These are phyloP conservation scores for Trisateles emortualis DNA, from an alignment of 2,888 invertebrate species.

Conservation along the genomic window DNA sequence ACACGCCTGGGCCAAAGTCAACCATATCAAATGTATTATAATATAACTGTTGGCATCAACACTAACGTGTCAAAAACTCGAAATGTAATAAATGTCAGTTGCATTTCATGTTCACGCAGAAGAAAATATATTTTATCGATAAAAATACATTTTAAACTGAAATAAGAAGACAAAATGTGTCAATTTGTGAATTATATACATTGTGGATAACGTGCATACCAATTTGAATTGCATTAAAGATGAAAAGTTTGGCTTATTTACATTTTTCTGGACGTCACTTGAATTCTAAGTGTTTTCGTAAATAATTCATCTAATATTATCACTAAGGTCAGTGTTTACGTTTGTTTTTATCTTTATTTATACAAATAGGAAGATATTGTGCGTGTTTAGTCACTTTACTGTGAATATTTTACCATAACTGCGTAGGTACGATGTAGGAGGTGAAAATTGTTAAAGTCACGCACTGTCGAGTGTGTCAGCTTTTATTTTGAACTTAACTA, in stretches of 20 bases:
- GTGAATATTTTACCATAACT: background rate
- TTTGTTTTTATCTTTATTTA: conserved; percentile 21
- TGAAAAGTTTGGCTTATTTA: conserved; percentile 6
- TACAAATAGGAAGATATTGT: conserved; percentile 1
- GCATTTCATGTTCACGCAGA: background rate
- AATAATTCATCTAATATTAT: conserved; percentile 24
- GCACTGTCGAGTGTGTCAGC: background rate
- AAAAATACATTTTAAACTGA: background rate
- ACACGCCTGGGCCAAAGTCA: too few species aligned
- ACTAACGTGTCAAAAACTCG: background rate
- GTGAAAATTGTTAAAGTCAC: background rate
- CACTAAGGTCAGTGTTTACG: conserved; percentile 47
- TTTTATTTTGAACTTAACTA: background rate
- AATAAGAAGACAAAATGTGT: conserved; percentile 5
- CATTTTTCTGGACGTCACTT: conserved; percentile 20
- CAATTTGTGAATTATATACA: conserved; percentile 6
- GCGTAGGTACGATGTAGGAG: background rate
- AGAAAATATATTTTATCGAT: background rate
- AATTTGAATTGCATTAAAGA: conserved; percentile 10
- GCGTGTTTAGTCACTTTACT: background rate
- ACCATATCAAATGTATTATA: too few species aligned
- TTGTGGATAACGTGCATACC: conserved; percentile 5
- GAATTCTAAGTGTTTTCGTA: conserved; percentile 34
- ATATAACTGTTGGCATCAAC: too few species aligned
- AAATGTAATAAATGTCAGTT: background rate